Base-by-base conservation (phyloP, 1,140 invertebrate genomes). In the Papilio aristodemus region DNA sequence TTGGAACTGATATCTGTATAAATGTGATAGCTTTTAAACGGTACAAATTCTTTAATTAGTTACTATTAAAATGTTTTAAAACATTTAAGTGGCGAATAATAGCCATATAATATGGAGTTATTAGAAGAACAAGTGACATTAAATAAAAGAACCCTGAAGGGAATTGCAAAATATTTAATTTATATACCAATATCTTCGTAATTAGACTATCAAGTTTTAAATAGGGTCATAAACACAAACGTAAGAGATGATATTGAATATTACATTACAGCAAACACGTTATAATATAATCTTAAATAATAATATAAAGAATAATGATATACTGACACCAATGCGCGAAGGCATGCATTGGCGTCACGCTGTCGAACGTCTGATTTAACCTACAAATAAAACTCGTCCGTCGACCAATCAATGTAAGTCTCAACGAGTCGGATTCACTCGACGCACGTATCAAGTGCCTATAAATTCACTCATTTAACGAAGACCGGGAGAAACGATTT, bases 381-480 rank as follows among this genome's bases (percentile, higher is more conserved):
- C 43, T 46, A 19, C 46, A 54, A 54, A 67, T 69, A 71, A 59
- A 71, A 73, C 41, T 57, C 43, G 67, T 63, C 43, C 38, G 63
- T 63, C 71, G 71, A 70, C 68, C 46, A 54, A 25, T 54, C 17
- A 54, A 71, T 67, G 68, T 41, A 54, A 38, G 54, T 10, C 66
- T 60, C 60, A 71, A 64, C 69, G 71, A 73, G 60, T 73, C 66
- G 59, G 70, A 77, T 66, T 74, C 72, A 78, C 70, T 80, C 71
- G 71, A 66, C 77, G 76, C 71, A 71, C 70, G 76, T 77, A 77
- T 76, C 76, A 76, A 83, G 75, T 76, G 75, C 72, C 76, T 68
- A 85, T 83, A 85, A 85, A 85, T 82, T 82, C 68, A 57, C 71
- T 70, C 71, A 73, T 72, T 71, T 75, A 77, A 77, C 72, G 19